Evolutionary conservation across 2,888 invertebrate species (phyloP).

Genomic region (Gasteruption jaculator): DNA sequence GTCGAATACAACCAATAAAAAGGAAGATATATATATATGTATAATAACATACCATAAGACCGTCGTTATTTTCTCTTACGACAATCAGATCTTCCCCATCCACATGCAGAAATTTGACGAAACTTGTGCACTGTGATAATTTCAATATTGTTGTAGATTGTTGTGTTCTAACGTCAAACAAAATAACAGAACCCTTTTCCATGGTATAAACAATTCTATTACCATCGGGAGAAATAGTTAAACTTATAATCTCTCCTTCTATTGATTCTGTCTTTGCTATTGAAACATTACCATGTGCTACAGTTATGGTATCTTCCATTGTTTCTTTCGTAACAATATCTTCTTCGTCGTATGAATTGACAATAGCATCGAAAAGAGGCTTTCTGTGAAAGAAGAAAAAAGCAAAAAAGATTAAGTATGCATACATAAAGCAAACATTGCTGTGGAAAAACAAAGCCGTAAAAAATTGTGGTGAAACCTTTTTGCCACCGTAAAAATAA

Average conservation of each 20-base stretch:
- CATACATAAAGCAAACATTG: too few relatives aligned
- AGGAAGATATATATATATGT: background rate
- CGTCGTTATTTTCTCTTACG: slow-evolving; percentile 25
- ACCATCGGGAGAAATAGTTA: slow-evolving; percentile 55
- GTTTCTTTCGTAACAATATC: slow-evolving; percentile 38
- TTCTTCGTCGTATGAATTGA: slow-evolving; percentile 28
- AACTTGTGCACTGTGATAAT: slow-evolving; percentile 14
- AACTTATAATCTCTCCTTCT: slow-evolving; percentile 52
- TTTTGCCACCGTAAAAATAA: too few relatives aligned
- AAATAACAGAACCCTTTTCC: slow-evolving; percentile 51
- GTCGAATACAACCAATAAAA: too few relatives aligned
- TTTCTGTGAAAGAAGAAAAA: slow-evolving; percentile 23
- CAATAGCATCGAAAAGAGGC: slow-evolving; percentile 40
- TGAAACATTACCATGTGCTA: slow-evolving; percentile 52
- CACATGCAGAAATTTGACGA: slow-evolving; percentile 24
- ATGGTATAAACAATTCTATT: slow-evolving; percentile 55
- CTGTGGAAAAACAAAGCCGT: too few relatives aligned
- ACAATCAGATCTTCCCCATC: slow-evolving; percentile 24
- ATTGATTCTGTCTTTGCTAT: slow-evolving; percentile 51
- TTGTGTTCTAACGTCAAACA: slow-evolving; percentile 51
- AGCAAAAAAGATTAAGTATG: too few relatives aligned
- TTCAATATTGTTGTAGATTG: slow-evolving; percentile 49
- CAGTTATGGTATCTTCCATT: slow-evolving; percentile 31
- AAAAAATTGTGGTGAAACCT: too few relatives aligned
- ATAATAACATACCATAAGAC: slow-evolving; percentile 26